Base-by-base conservation (phyloP, 2,888 invertebrate species). In the Hyposoter dolosus region DNA sequence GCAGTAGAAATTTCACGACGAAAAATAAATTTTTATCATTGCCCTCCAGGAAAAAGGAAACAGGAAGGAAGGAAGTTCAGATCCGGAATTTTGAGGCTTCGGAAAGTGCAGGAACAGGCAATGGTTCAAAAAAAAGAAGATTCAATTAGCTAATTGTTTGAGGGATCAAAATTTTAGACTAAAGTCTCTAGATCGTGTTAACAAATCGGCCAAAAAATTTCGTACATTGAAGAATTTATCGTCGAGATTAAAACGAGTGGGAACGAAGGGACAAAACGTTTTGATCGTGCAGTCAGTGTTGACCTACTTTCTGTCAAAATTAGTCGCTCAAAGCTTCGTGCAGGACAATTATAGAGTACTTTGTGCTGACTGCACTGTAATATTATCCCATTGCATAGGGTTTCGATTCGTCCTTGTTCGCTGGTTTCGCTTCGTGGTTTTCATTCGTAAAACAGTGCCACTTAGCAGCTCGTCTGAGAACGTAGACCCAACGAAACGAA, bases 251-350 rank as follows among this genome's bases (percentile, higher is more conserved):
- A 15, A 6, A 60, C 15, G 60, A 60, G 5, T 0, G 4, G 50
- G 45, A n/a, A 50, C 7, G 32, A 56, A 45, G 23, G 15, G 15
- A 9, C 23, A 40, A 40, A 68, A 68, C 19, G 56, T 53, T 78
- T 53, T 72, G 83, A 77, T 43, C 53, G 28, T 40, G 60, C 28
- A 75, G 75, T 68, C 71, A 47, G 53, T 65, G 56, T 32, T 72
- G 72, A 83, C 77, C 77, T 72, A 83, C 83, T 83, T 83, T 45
- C 43, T 12, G 23, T 9, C 12, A 43, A 28, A 53, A 65, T 72
- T 66, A 35, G 65, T 50, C 71, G 63, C 23, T 77, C 50, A 71
- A 77, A 50, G 71, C 66, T 45, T 77, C 71, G 63, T 32, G 40
- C 45, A 43, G 47, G 43, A 40, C 65, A 82, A 82, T 82, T 82